Evolutionary conservation across 2,113 vertebrate species (phyloP), one percentile per base, ranked within the genome.

Genomic region (Lepus americanus): DNA sequence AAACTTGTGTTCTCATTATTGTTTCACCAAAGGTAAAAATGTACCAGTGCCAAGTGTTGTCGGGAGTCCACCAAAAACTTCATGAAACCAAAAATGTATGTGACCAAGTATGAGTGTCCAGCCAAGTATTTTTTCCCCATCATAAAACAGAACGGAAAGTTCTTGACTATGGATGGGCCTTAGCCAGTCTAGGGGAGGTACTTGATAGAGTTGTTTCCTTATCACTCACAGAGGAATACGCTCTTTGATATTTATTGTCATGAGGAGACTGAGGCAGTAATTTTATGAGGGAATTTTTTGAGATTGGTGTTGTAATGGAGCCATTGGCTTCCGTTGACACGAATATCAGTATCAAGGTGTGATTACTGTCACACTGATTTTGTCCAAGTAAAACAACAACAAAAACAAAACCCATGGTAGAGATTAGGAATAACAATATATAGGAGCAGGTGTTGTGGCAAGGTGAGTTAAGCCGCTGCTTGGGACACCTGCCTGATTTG

Each of bases 241-340:
- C 67, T 1, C n/a, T 93, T 90, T 85, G 25, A 17, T 64, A 77
- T 73, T 93, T 85, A 64, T 14, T 78, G 82, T 92, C 70, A 74
- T 20, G 76, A 69, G 14, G n/a, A 91, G 11, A 9, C 3, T 16
- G 63, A 9, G 2, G 29, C 49, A 53, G 12, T 13, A 51, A 6
- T 7, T 70, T 14, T 36, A 81, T 74, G 23, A 44, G 33, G 17
- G 19, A n/a, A 19, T 31, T 72, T 92, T 90, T 93, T n/a, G 4
- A 88, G 87, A 84, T 93, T 11, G 39, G 9, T 36, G n/a, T 90
- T 94, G 39, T 94, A 69, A 74, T 79, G 80, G 63, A 86, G 16
- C 14, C 69, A 92, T 6, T 67, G 12, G 39, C 22, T 64, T 93
- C 81, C 55, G 11, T 63, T 92, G 39, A 33, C 23, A 69, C 51